Evolutionary conservation across 2,113 vertebrate species (phyloP).

Genomic region (Gallinago jamesoni): DNA sequence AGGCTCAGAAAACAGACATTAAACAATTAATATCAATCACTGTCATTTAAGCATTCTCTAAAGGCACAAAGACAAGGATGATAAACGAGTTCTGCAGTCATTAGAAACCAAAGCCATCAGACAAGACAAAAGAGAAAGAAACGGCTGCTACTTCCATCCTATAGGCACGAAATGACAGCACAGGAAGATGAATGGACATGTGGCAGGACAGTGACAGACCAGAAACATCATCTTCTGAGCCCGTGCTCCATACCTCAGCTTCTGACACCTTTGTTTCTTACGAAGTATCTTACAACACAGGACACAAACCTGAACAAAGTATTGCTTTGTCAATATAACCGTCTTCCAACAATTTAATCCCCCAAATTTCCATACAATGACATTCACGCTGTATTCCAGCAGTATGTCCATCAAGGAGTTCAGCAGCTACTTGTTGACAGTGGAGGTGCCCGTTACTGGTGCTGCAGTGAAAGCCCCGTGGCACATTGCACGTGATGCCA

Average conservation of each 20-base stretch:
- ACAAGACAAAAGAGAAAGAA: not conserved
- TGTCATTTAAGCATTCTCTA: not conserved
- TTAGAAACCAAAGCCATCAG: not conserved
- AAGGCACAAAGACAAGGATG: not conserved
- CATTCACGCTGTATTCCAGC: not conserved
- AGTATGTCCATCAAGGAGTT: not conserved
- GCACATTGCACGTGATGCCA: not conserved
- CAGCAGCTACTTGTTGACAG: not conserved
- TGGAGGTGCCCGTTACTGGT: rapidly evolving
- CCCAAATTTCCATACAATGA: not conserved
- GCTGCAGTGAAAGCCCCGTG: rapidly evolving
- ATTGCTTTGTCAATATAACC: not conserved
- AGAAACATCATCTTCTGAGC: not conserved
- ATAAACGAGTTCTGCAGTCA: not conserved
- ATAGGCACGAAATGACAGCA: not conserved
- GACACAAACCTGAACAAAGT: not conserved
- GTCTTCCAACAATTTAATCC: not conserved
- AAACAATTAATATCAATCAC: not conserved
- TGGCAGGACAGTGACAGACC: not conserved
- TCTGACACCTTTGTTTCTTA: not conserved
- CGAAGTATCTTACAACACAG: not conserved
- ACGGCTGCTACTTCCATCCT: not conserved
- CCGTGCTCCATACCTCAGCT: not conserved
- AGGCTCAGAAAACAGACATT: not conserved
- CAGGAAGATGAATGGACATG: not conserved